Evolutionary conservation across 2,888 invertebrate genomes (phyloP).

Genomic region (Pterostichus madidus): DNA sequence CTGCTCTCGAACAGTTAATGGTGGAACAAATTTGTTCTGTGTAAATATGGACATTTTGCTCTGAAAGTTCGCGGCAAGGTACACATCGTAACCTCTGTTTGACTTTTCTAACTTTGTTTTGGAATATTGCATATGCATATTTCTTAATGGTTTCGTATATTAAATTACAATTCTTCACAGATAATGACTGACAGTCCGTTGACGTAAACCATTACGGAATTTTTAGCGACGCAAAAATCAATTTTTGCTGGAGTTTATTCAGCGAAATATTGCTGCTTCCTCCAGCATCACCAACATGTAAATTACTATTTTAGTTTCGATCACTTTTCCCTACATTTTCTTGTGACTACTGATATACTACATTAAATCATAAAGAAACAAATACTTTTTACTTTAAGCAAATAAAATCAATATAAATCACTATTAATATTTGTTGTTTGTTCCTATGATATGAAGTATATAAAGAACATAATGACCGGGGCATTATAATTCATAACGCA

Average conservation of each 20-base stretch:
- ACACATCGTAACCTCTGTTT: constrained; percentile 59
- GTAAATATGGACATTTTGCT: constrained; percentile 58
- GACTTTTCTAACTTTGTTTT: constrained; percentile 60
- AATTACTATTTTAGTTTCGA: no score
- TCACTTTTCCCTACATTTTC: no score
- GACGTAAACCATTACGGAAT: constrained; percentile 5
- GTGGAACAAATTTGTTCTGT: constrained; percentile 60
- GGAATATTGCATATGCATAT: constrained; percentile 61
- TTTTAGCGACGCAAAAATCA: not conserved
- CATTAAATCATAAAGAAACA: no score
- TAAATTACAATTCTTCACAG: constrained; percentile 59
- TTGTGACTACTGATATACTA: no score
- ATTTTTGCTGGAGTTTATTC: not conserved
- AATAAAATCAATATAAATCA: no score
- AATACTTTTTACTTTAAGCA: no score
- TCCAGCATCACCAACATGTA: no score
- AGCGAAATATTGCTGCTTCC: no score
- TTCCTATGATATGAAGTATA: no score
- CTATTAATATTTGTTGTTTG: no score
- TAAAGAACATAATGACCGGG: no score
- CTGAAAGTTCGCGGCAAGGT: constrained; percentile 29
- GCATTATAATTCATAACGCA: no score
- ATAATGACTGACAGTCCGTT: constrained; percentile 47
- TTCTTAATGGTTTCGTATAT: constrained; percentile 58
- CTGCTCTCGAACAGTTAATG: constrained; percentile 26